phyloP scores from a whole-genome alignment of 2,888 invertebrate species.

The Halictus ligatus region DNA sequence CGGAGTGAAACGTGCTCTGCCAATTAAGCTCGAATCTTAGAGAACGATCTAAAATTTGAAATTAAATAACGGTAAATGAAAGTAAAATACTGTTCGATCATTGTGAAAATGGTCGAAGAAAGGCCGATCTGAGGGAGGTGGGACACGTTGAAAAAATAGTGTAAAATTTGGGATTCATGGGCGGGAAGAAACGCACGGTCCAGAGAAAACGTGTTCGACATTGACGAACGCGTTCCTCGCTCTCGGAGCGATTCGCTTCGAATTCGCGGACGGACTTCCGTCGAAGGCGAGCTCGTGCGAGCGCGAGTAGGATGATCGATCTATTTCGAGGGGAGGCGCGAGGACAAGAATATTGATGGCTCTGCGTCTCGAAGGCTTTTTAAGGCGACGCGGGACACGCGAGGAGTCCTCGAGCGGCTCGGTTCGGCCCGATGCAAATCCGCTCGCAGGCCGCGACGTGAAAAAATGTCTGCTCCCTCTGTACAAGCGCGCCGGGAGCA shows the following conservation, averaged over 20 bases:
- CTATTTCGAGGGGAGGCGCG: constrained; percentile 5
- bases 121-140: too few relatives aligned
- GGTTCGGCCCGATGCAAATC: constrained; percentile 58
- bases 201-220: neutral
- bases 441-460: constrained; percentile 57
- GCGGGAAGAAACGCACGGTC: neutral
- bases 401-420: constrained; percentile 22
- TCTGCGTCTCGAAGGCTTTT: neutral
- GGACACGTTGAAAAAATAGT: neutral
- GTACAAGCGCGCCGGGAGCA: neutral
- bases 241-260: neutral
- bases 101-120: too few relatives aligned
- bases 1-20: neutral
- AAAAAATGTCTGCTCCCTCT: constrained; percentile 55
- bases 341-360: constrained; percentile 16
- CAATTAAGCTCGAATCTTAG: too few relatives aligned
- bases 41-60: too few relatives aligned
- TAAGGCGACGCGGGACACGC: constrained; percentile 30
- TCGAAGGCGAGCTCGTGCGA: neutral
- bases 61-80: too few relatives aligned
- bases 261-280: neutral
- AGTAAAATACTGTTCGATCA: too few relatives aligned
- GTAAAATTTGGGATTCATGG: neutral
- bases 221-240: neutral
- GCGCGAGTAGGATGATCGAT: constrained; percentile 17